These are phyloP conservation scores for Dryococelus australis DNA, from an alignment of 2,888 invertebrate genomes.

Conservation along the genomic window DNA sequence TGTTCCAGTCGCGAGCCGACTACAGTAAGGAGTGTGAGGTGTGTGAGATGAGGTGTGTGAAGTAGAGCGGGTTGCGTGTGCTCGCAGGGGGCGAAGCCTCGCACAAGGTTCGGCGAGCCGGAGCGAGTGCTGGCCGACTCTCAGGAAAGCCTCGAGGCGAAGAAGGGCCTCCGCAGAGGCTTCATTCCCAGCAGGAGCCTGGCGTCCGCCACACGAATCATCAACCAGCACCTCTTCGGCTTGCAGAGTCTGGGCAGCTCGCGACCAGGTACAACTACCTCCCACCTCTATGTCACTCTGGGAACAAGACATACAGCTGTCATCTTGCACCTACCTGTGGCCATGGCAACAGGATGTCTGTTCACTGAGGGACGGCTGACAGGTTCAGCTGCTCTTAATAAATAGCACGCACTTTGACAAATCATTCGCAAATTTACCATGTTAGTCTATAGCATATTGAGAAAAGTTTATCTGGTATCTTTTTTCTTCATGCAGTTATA, in stretches of 20 bases:
- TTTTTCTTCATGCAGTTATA: too few species aligned
- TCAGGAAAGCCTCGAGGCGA: constrained; percentile 64
- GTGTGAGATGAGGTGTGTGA: not conserved
- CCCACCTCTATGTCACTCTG: not conserved
- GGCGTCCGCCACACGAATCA: constrained; percentile 74
- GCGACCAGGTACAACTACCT: constrained; percentile 54
- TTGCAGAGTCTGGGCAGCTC: constrained; percentile 63
- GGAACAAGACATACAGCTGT: too few species aligned
- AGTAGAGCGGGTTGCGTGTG: not conserved
- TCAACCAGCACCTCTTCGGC: constrained; percentile 78
- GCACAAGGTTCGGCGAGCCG: constrained; percentile 61
- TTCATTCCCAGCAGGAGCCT: constrained; percentile 60
- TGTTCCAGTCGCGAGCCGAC: too few species aligned
- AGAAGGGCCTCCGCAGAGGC: constrained; percentile 47
- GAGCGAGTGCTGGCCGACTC: constrained; percentile 57
- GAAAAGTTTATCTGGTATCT: too few species aligned
- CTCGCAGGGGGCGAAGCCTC: constrained; percentile 50
- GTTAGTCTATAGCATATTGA: too few species aligned
- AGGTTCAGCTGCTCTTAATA: too few species aligned
- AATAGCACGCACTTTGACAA: too few species aligned
- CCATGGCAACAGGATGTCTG: too few species aligned
- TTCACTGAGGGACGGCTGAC: too few species aligned
- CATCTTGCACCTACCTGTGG: too few species aligned
- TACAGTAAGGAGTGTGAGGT: too few species aligned
- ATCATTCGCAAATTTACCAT: too few species aligned